Percentiles rank a stretch among this genome's conserved stretches.
These are phyloP conservation scores for Lutraria rhynchaena DNA, from an alignment of 1,140 invertebrate genomes.

Conservation along the genomic window DNA sequence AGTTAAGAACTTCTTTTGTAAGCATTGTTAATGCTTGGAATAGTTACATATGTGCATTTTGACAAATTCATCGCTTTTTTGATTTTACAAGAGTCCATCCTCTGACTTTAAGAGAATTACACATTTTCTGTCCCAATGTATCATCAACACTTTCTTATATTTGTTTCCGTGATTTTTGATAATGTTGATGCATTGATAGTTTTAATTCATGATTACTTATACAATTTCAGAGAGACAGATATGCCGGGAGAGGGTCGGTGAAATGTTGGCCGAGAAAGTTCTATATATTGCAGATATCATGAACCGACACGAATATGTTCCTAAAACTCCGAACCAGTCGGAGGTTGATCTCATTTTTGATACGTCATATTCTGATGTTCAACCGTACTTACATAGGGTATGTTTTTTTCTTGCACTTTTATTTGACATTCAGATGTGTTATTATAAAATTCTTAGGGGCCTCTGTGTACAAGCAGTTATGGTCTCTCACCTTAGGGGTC, in stretches of 20 bases:
- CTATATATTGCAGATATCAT: conserved; percentile 96
- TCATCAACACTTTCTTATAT: neutral
- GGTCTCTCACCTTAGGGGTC: no score
- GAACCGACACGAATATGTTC: conserved; percentile 96
- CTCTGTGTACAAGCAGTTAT: no score
- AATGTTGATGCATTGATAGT: neutral
- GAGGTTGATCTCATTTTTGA: conserved; percentile 97
- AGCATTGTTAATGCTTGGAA: no score
- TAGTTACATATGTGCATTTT: no score
- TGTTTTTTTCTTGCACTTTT: conserved; percentile 53
- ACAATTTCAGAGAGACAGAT: conserved; percentile 88
- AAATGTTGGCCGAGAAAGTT: conserved; percentile 95
- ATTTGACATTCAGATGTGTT: no score
- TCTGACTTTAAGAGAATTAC: no score
- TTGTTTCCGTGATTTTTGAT: neutral
- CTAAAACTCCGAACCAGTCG: conserved; percentile 95
- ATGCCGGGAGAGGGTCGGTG: conserved; percentile 94
- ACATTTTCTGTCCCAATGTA: neutral
- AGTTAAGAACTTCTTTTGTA: no score
- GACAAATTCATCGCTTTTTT: no score
- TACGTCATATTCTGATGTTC: conserved; percentile 94
- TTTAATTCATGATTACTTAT: neutral
- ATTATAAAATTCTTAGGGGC: no score
- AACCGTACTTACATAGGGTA: conserved; percentile 96
- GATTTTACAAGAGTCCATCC: no score